Base-by-base conservation (phyloP, 2,888 invertebrate genomes). In the Caenorhabditis angaria region DNA sequence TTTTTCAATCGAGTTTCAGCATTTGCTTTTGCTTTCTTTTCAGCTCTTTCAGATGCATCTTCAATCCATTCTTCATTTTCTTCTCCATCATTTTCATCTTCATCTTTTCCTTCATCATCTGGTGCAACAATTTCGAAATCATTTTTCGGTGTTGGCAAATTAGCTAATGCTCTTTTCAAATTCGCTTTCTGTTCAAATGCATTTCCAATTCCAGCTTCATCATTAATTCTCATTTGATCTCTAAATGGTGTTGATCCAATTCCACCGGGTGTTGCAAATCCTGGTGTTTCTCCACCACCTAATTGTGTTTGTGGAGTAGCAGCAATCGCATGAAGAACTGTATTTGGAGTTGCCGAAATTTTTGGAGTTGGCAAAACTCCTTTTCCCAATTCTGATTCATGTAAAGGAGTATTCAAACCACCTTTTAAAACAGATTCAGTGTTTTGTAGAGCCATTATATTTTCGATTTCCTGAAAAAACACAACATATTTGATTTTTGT, bases 71-170 rank as follows among this genome's bases (percentile, higher is more conserved):
- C 74, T 12, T 58, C 64, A 8, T 67, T 64, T n/a, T 65, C 72
- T 28, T 50, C 41, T 6, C 59, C 63, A 27, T 51, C 51, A 24
- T 71, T 76, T 14, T 80, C 78, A n/a, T 85, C 88, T 25, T 88
- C 88, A 74, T 95, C 95, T 0, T 96, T 59, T 25, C 53, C 62
- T 22, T 85, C 88, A 47, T 88, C 88, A 74, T 95, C 95, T 0
- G 97, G 96, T 18, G 97, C 94, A 51, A 97, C 96, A 97, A 96
- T 80, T 90, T 99, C 97, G 88, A 95, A 99, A 89, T 99, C 97
- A 88, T 99, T 97, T 82, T 93, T 93, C 0, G 99, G 97, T 1
- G 91, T 89, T 1, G 99, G 99, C 67, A 99, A 90, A 0, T 92
- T 90, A 27, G 92, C 92, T 28, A 97, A 90, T 0, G 94, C 93